phyloP scores from a whole-genome alignment of 2,113 vertebrate species.

The Sarotherodon lohbergeri region DNA sequence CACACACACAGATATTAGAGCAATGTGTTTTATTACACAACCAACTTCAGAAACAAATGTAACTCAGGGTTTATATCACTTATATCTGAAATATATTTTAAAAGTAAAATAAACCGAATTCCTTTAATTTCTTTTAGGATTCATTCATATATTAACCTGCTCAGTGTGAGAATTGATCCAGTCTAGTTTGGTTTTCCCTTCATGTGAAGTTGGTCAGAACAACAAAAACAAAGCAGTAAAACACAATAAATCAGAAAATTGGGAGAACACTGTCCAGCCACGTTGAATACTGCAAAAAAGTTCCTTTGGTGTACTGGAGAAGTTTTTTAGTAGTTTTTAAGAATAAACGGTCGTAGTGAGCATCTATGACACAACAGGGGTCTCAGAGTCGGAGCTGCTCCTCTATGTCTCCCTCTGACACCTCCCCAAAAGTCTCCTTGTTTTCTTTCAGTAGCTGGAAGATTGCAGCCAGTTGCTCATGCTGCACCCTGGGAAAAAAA shows the following conservation, averaged over 20 bases:
- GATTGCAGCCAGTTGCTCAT: slow-evolving; percentile 91
- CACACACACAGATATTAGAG: not conserved
- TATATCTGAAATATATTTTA: not conserved
- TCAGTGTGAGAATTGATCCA: not conserved
- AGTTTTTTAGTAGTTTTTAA: not conserved
- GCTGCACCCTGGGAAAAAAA: slow-evolving; percentile 80
- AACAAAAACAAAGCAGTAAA: not conserved
- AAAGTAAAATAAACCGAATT: not conserved
- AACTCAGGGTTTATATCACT: not conserved
- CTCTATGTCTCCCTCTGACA: slow-evolving; percentile 86
- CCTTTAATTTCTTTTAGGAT: not conserved
- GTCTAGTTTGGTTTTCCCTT: not conserved
- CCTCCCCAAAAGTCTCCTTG: slow-evolving; percentile 87
- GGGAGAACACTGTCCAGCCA: not conserved
- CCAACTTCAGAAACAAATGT: not conserved
- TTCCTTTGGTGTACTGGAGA: not conserved
- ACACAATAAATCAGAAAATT: not conserved
- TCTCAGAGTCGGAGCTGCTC: slow-evolving; percentile 84
- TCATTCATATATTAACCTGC: not conserved
- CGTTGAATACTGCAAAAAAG: slow-evolving; percentile 1
- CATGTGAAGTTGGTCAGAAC: not conserved
- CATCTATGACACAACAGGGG: not conserved
- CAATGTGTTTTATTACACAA: slow-evolving; percentile 2
- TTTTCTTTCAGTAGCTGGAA: slow-evolving; percentile 89
- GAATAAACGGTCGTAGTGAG: not conserved